Evolutionary conservation across 1,140 invertebrate species (phyloP).

Genomic region (Trialeurodes vaporariorum): DNA sequence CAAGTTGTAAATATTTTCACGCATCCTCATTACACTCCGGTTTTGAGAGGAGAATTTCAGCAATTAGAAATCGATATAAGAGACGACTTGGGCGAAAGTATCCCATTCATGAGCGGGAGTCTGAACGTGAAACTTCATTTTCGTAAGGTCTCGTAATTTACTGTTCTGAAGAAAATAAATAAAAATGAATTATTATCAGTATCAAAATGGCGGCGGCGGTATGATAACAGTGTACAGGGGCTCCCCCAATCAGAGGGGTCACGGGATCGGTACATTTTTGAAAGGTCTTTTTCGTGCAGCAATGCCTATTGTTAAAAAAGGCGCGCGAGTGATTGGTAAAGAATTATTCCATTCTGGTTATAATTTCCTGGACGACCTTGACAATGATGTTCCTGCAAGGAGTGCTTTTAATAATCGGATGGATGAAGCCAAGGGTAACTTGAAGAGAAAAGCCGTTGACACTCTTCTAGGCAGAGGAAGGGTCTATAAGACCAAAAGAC

Average conservation of each 20-base stretch:
- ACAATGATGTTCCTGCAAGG: conserved; percentile 17
- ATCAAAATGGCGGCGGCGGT: neutral
- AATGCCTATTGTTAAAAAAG: conserved; percentile 25
- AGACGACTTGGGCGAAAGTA: neutral
- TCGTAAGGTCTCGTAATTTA: neutral
- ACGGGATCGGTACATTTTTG: conserved; percentile 27
- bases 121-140: neutral
- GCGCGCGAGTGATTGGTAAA: conserved; percentile 25
- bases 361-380: conserved; percentile 23
- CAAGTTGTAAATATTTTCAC: neutral
- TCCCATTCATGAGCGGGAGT: neutral
- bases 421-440: conserved; percentile 23
- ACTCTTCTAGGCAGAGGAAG: conserved; percentile 17
- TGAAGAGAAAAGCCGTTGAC: conserved; percentile 28
- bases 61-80: neutral
- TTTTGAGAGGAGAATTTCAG: neutral
- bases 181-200: neutral
- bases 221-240: neutral
- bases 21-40: neutral
- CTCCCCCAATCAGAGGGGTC: neutral
- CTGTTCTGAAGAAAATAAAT: neutral
- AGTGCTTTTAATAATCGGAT: conserved; percentile 22
- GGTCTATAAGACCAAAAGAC: conserved; percentile 11
- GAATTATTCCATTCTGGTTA: conserved; percentile 25
- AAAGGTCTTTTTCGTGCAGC: conserved; percentile 27